These are phyloP conservation scores for Sipha maydis DNA, from an alignment of 2,888 invertebrate genomes.

Conservation along the genomic window DNA sequence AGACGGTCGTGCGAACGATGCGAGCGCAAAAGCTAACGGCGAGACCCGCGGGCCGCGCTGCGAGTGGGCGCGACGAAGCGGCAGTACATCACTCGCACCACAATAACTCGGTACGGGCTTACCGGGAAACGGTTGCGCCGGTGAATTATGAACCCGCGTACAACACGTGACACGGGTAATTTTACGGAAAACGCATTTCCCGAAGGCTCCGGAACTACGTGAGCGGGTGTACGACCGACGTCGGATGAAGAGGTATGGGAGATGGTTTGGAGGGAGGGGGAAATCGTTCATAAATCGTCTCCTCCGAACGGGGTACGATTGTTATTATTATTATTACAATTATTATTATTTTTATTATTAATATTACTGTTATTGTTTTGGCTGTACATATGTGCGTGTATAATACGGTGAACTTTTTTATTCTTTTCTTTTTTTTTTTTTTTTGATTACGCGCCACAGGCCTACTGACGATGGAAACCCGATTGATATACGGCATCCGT, in stretches of 20 bases:
- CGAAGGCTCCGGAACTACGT: slow-evolving; percentile 31
- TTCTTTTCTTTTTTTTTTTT: not conserved
- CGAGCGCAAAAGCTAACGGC: slow-evolving; percentile 38
- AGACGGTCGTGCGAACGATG: not conserved
- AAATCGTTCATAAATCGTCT: slow-evolving; percentile 47
- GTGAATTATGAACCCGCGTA: slow-evolving; percentile 56
- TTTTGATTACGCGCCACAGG: not conserved
- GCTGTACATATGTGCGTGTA: no score
- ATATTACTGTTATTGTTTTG: not conserved
- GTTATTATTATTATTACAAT: slow-evolving; percentile 16
- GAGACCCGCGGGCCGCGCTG: not conserved
- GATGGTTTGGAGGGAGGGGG: not conserved
- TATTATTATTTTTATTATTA: slow-evolving; percentile 9
- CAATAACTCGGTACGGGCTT: slow-evolving; percentile 51
- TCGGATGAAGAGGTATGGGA: no score
- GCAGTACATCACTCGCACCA: slow-evolving; percentile 58
- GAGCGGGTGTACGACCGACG: not conserved
- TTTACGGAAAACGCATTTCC: slow-evolving; percentile 59
- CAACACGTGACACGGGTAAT: slow-evolving; percentile 59
- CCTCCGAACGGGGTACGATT: not conserved
- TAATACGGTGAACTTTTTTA: not conserved
- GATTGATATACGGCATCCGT: not conserved
- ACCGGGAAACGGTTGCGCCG: slow-evolving; percentile 43
- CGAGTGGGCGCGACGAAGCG: not conserved
- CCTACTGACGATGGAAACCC: not conserved